Evolutionary conservation across 2,113 vertebrate genomes (phyloP).

Genomic region (Heteronetta atricapilla): DNA sequence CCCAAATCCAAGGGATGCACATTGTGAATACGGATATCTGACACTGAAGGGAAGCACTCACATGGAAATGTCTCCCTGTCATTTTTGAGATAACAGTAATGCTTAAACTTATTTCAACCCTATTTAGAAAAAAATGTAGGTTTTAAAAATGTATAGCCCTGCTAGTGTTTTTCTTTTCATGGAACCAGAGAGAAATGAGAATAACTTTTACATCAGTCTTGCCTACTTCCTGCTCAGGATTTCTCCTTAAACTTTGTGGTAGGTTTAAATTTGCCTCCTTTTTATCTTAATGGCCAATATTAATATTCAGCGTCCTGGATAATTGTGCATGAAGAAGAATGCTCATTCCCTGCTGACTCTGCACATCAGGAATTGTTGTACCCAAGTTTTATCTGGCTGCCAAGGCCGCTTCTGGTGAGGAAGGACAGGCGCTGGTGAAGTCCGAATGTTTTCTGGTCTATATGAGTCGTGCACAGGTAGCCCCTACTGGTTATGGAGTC

Average conservation of each 20-base stretch:
- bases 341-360: fast-evolving
- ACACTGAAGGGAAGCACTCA: neutral
- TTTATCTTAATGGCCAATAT: neutral
- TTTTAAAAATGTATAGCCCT: neutral
- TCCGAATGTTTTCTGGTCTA: neutral
- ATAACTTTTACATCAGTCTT: neutral
- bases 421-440: fast-evolving
- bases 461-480: neutral
- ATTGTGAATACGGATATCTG: too few relatives aligned
- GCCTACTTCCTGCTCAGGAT: neutral
- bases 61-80: neutral
- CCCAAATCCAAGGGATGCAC: too few relatives aligned
- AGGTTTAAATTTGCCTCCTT: neutral
- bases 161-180: neutral
- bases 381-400: neutral
- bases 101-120: neutral
- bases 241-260: neutral
- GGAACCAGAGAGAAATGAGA: neutral
- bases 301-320: neutral
- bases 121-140: neutral
- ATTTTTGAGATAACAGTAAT: neutral
- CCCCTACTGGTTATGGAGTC: neutral
- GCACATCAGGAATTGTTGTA: neutral
- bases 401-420: neutral
- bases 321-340: neutral